These are phyloP conservation scores for Pogonocichla stellata DNA, from an alignment of 2,113 vertebrate genomes.

Conservation along the genomic window DNA sequence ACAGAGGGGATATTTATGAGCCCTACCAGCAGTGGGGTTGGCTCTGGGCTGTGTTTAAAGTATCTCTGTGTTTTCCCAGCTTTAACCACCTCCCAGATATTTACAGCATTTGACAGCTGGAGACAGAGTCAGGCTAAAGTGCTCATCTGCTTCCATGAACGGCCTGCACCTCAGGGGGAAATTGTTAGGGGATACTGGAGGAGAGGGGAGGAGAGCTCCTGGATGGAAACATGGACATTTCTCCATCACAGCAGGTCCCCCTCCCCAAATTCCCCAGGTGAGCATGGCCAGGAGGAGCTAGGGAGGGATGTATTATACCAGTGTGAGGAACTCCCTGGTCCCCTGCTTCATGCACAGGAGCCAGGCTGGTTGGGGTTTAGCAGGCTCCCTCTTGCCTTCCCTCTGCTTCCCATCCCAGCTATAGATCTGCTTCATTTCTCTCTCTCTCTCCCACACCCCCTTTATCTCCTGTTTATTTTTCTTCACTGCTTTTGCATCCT, in stretches of 20 bases:
- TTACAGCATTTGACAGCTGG: conserved; percentile 34
- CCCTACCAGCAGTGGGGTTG: background rate
- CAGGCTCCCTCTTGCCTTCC: background rate
- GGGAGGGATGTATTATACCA: background rate
- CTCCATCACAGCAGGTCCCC: background rate
- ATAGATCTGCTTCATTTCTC: background rate
- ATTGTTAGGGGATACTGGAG: background rate
- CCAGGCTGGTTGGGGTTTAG: background rate
- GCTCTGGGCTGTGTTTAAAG: conserved; percentile 38
- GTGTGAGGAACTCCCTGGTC: background rate
- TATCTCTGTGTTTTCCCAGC: background rate
- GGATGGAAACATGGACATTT: background rate
- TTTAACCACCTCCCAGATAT: conserved; percentile 17
- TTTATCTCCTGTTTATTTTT: conserved; percentile 1
- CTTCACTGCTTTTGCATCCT: background rate
- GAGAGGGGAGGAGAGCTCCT: background rate
- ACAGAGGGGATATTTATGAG: conserved; percentile 43
- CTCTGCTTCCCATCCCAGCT: background rate
- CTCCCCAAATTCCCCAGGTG: background rate
- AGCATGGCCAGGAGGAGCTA: background rate
- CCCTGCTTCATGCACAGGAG: fast-evolving
- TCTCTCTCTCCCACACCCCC: background rate
- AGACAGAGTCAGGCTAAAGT: background rate
- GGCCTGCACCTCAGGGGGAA: background rate
- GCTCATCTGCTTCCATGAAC: background rate